Conservation (phyloP, 2,113 vertebrate species). For the Coreoperca whiteheadi region DNA sequence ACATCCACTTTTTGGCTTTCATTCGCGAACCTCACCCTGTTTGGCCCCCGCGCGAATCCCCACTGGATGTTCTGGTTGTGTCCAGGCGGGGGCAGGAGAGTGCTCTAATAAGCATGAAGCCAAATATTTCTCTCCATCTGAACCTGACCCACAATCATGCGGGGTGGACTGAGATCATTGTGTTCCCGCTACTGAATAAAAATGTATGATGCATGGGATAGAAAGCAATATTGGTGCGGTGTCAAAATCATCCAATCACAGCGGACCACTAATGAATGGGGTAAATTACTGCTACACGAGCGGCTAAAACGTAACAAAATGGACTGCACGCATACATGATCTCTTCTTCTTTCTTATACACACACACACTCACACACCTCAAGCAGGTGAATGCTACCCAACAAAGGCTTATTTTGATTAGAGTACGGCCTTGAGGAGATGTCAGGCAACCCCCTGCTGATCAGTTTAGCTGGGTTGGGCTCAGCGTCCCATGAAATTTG, state of each 20-base stretch:
- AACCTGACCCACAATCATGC: conserved; percentile 58
- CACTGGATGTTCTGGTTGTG: conserved; percentile 53
- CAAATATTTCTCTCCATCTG: conserved; percentile 66
- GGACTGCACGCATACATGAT: not conserved
- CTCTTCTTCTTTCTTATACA: not conserved
- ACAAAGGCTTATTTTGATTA: conserved; percentile 41
- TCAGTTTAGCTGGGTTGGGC: not conserved
- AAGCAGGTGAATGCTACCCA: conserved; percentile 10
- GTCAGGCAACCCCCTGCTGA: conserved; percentile 23
- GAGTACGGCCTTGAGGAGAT: conserved; percentile 8
- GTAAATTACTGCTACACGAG: not conserved
- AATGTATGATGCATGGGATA: conserved; percentile 15
- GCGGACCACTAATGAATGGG: not conserved
- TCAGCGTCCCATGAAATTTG: conserved; percentile 19
- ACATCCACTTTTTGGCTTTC: conserved; percentile 1
- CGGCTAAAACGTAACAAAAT: not conserved
- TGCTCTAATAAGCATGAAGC: conserved; percentile 55
- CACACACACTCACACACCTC: too few species aligned
- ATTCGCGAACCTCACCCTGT: conserved; percentile 13
- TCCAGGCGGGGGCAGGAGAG: conserved; percentile 81
- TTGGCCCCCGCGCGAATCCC: not conserved
- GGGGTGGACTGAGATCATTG: conserved; percentile 60
- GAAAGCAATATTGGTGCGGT: not conserved
- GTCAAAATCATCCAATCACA: conserved; percentile 13
- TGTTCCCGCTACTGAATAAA: conserved; percentile 27